Evolutionary conservation across 2,888 invertebrate genomes (phyloP).

Genomic region (Poecilus cupreus): DNA sequence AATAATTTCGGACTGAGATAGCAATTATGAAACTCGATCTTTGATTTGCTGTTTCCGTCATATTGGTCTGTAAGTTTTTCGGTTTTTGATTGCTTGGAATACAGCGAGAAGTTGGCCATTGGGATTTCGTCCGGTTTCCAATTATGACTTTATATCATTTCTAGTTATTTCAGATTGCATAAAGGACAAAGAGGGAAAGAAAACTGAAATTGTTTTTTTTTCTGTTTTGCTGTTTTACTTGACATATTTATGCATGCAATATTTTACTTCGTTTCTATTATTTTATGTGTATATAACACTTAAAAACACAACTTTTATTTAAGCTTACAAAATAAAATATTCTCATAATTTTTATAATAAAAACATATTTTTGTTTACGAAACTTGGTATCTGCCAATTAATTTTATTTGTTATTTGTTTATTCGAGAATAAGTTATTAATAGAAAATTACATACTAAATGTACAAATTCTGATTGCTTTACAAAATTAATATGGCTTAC

Average conservation of each 20-base stretch:
- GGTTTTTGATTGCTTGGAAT: no score
- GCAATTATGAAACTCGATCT: no score
- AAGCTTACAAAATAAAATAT: constrained; percentile 11
- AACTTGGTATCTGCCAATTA: background rate
- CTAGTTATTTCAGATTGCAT: no score
- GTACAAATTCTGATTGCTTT: background rate
- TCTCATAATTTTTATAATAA: background rate
- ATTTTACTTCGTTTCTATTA: background rate
- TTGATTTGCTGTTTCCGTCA: no score
- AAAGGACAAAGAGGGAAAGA: background rate
- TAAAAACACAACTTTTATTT: background rate
- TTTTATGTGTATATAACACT: constrained; percentile 22
- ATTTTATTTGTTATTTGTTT: background rate
- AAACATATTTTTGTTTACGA: background rate
- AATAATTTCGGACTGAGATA: no score
- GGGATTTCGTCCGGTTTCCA: no score
- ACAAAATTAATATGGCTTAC: background rate
- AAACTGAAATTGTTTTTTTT: background rate
- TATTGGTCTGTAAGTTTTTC: no score
- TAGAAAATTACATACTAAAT: background rate
- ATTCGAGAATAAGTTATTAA: background rate
- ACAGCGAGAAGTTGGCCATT: no score
- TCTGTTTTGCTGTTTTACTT: background rate
- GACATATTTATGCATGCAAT: constrained; percentile 11
- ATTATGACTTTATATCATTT: no score